A percentile compares a stretch with the other conserved stretches of the same genome.
Evolutionary conservation across 2,113 vertebrate species (phyloP).

Genomic region (Tautogolabrus adspersus): DNA sequence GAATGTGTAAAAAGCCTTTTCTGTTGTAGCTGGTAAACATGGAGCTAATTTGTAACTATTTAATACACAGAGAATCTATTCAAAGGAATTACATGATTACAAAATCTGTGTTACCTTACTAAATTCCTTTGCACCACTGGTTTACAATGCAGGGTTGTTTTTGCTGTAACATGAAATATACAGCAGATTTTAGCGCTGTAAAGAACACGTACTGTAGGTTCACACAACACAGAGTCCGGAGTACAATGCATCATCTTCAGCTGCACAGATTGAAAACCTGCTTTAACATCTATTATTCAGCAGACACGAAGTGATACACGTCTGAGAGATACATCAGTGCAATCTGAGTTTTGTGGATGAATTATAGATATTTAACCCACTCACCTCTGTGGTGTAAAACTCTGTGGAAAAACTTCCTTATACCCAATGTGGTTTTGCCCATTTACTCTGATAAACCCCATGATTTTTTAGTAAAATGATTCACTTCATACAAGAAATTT

Average conservation of each 20-base stretch:
- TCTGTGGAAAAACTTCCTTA: neutral
- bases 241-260: slow-evolving; percentile 38
- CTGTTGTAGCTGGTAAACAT: no score
- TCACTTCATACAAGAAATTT: slow-evolving; percentile 7
- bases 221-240: neutral
- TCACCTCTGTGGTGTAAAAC: slow-evolving; percentile 3
- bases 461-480: neutral
- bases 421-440: neutral
- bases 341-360: slow-evolving; percentile 46
- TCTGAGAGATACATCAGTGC: slow-evolving; percentile 45
- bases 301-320: slow-evolving; percentile 59
- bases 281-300: slow-evolving; percentile 72
- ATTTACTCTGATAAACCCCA: neutral
- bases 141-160: neutral
- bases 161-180: slow-evolving; percentile 6
- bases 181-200: neutral
- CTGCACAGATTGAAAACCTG: slow-evolving; percentile 51
- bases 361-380: slow-evolving; percentile 64
- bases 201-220: neutral
- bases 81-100: neutral
- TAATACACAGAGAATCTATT: no score
- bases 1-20: no score
- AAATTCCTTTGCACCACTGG: neutral
- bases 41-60: no score
- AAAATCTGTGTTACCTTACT: neutral